Base-by-base conservation (phyloP, 2,797 vertebrate species). In the Dallia pectoralis region DNA sequence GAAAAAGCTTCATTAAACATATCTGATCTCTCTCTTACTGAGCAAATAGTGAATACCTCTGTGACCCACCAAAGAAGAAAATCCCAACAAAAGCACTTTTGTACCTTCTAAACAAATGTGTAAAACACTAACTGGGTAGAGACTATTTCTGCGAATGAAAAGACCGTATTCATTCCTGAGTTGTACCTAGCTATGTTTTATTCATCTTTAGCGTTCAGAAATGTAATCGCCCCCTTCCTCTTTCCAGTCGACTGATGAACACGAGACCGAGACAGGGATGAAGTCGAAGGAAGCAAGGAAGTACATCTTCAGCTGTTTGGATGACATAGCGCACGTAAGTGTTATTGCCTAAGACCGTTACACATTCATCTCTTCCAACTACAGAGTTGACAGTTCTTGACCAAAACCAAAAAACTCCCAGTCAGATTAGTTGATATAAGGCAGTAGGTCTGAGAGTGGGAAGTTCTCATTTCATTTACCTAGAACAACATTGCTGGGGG, bases 271-370 rank as follows among this genome's bases (percentile, higher is more conserved):
- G 91, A 99, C 97, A 16, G 96, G 96, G 82, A 98, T 99, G 95
- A 99, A 99, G 88, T 99, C 98, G 88, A 99, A 99, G 91, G 98
- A 99, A 93, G 97, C 98, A 81, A 94, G 98, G 84, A 99, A 99
- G 94, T 99, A 98, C 91, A 98, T 99, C 93, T 99, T 99, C 94
- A 97, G 93, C 94, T 96, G 95, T 95, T 96, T 99, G 95, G 97
- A 98, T 92, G 98, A 99, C 90, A 95, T 99, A 90, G 96, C 92
- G 94, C 97, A 99, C 6, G 98, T 99, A 93, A 87, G 97, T 97
- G 77, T 40, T 69, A 8, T 27, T 7, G 9, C 51, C 72, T 66
- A 69, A 56, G 30, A 62, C 36, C 2, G n/a, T 40, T 64, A 59
- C 74, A 25, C 5, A 19, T 27, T 59, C 27, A 61, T 33, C 72